Base-by-base conservation (phyloP, 2,797 vertebrate genomes). In the Meda fulgida region DNA sequence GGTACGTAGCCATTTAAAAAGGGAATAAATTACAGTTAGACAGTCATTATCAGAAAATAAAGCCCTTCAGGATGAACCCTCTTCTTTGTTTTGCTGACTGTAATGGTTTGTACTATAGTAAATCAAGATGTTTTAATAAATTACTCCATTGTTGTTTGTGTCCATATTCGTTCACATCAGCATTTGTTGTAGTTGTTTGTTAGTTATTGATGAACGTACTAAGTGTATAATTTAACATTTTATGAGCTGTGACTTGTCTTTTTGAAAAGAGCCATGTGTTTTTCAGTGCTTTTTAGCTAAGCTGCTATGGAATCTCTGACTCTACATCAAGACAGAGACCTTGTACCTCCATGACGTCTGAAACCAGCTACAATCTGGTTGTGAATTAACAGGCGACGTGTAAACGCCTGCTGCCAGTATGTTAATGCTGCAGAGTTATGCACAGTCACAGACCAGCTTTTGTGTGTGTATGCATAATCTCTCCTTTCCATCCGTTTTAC, bases 401-500 rank as follows among this genome's bases (percentile, higher is more conserved):
- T 55, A 40, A 70, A 75, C 18, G 34, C 31, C 69, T 84, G 53
- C 82, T 80, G 38, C 78, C 65, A 38, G 73, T 79, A 26, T 83
- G 80, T 31, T 79, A 88, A 88, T 83, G 31, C 69, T 60, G 16
- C 51, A 48, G 70, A 88, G 40, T 5, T 69, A 85, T 88, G 80
- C 80, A 60, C 38, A 79, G 69, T 75, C 86, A 85, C 83, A 78
- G 43, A 82, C 36, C 75, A 83, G n/a, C 36, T 55, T 84, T 78
- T 60, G 0, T 5, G 0, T 31, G 69, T 71, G 38, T 71, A 8
- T 38, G 18, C 18, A 11, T 83, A 82, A 69, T 83, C 53, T 80
- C 58, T 75, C 34, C 7, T 2, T 80, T 87, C 78, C 86, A 84
- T 85, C 86, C 83, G 83, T 69, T 82, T 79, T 65, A 81, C 77